Evolutionary conservation across 2,797 vertebrate species (phyloP).

Genomic region (Mus minutoides): DNA sequence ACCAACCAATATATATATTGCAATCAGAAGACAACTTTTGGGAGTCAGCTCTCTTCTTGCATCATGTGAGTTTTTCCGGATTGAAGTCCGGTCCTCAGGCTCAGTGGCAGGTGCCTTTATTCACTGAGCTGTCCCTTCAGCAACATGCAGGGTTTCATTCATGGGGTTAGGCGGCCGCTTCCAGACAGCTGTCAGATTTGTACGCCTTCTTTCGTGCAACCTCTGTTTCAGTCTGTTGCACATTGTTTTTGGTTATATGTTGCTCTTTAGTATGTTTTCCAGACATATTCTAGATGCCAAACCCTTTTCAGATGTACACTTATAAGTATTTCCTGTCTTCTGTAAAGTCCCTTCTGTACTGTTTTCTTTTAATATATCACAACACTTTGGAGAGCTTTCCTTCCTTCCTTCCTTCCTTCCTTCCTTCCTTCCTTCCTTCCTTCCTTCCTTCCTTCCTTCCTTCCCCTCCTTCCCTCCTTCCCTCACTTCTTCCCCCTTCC

Average conservation of each 20-base stretch:
- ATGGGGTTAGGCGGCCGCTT: neutral
- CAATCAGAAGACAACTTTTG: neutral
- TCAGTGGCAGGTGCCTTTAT: neutral
- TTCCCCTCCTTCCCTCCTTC: too few relatives aligned
- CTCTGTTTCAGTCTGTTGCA: neutral
- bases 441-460: too few relatives aligned
- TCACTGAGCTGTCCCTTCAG: neutral
- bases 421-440: too few relatives aligned
- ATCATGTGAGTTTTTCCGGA: neutral
- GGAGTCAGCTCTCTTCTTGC: neutral
- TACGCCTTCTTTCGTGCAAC: neutral
- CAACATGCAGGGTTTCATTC: neutral
- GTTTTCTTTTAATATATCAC: neutral
- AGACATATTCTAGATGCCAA: neutral
- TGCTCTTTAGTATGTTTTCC: neutral
- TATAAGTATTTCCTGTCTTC: neutral
- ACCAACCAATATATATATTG: neutral
- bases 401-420: too few relatives aligned
- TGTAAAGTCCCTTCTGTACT: neutral
- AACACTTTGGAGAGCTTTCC: neutral
- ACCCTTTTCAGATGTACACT: neutral
- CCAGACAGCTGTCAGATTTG: neutral
- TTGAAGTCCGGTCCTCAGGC: neutral
- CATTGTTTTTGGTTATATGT: neutral
- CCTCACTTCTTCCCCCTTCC: neutral